These are phyloP conservation scores for Empidonax traillii DNA, from an alignment of 2,113 vertebrate genomes.

Conservation along the genomic window DNA sequence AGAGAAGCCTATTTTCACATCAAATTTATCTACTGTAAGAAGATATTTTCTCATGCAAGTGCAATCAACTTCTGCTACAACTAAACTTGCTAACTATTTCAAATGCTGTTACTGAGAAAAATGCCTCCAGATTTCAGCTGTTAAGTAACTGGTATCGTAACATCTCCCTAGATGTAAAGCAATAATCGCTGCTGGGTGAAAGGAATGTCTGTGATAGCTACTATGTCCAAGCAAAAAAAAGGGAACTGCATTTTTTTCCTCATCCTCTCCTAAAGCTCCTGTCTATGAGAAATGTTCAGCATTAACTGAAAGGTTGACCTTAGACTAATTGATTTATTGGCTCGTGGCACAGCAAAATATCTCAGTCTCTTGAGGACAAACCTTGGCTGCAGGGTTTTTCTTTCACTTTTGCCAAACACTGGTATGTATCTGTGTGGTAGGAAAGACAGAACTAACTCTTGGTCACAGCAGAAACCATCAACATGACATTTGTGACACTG, in stretches of 20 bases:
- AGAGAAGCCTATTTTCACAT: neutral
- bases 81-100: neutral
- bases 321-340: constrained; percentile 8
- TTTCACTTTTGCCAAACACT: neutral
- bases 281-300: neutral
- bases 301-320: neutral
- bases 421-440: neutral
- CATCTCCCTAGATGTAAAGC: neutral
- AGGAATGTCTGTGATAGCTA: neutral
- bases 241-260: neutral
- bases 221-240: neutral
- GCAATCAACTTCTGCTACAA: neutral
- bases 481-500: neutral
- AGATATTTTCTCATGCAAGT: neutral
- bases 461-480: neutral
- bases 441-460: neutral
- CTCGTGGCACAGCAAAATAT: neutral
- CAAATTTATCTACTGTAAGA: neutral
- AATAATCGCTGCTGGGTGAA: neutral
- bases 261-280: neutral
- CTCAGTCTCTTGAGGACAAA: neutral
- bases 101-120: neutral
- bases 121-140: neutral
- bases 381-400: neutral
- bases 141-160: neutral